Percentiles rank a stretch among this genome's conserved stretches.
These are phyloP conservation scores for Lepeophtheirus salmonis DNA, from an alignment of 1,140 invertebrate genomes.

Conservation along the genomic window DNA sequence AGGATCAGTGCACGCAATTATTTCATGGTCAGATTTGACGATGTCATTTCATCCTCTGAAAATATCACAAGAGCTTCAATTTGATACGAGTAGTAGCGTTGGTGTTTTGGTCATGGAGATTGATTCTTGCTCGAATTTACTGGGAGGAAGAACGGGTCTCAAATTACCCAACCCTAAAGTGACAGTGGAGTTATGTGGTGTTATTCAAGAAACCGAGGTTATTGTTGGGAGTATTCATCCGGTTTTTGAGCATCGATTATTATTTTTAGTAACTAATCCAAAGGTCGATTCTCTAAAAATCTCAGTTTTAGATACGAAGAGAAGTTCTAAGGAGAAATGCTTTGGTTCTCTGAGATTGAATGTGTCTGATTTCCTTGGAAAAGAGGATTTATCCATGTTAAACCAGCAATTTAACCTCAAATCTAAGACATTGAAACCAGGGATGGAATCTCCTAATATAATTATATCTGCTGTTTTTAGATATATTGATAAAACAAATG, in stretches of 20 bases:
- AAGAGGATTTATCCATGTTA: not conserved
- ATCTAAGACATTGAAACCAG: not conserved
- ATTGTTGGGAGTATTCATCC: constrained; percentile 3
- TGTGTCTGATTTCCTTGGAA: constrained; percentile 1
- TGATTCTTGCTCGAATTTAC: constrained; percentile 2
- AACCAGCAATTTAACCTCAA: not conserved
- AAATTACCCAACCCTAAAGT: constrained; percentile 5
- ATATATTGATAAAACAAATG: constrained; percentile 2
- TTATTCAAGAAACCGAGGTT: not conserved
- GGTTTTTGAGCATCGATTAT: constrained; percentile 7
- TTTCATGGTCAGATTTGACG: not conserved
- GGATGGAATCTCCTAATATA: not conserved
- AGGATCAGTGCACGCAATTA: not conserved
- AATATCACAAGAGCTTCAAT: not conserved
- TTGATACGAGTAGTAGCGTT: too few species aligned
- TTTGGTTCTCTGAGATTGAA: not conserved
- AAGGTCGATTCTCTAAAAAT: not conserved
- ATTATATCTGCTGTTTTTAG: constrained; percentile 4
- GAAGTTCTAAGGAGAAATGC: not conserved
- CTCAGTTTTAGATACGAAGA: not conserved
- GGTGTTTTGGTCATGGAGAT: constrained; percentile 3
- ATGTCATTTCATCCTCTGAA: not conserved
- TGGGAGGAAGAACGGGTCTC: not conserved
- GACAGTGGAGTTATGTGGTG: not conserved
- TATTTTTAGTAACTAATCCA: constrained; percentile 6